Conservation (phyloP, 2,888 invertebrate species). For the Poecilus cupreus region DNA sequence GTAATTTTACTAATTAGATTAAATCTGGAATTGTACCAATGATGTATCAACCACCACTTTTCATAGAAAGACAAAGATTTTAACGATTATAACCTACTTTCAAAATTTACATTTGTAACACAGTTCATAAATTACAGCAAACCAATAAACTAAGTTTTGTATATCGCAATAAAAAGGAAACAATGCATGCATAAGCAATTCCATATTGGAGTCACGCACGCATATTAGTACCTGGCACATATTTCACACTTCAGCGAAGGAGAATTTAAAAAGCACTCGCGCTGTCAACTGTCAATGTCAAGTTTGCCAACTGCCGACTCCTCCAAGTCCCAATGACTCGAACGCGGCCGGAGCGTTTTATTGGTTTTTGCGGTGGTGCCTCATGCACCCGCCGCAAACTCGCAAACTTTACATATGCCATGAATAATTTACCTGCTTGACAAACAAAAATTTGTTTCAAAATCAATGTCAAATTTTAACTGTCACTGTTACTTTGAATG, state of each 20-base stretch:
- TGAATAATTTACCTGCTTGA: slow-evolving; percentile 28
- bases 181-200: neutral
- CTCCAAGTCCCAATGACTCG: neutral
- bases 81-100: too few relatives aligned
- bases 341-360: neutral
- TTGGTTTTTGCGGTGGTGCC: neutral
- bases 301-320: neutral
- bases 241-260: slow-evolving; percentile 35
- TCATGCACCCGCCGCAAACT: neutral
- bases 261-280: slow-evolving; percentile 43
- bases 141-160: too few relatives aligned
- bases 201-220: slow-evolving; percentile 2
- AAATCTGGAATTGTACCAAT: neutral
- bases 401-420: slow-evolving; percentile 30
- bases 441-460: slow-evolving; percentile 21
- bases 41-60: too few relatives aligned
- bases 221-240: slow-evolving; percentile 41
- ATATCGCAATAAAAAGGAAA: too few relatives aligned
- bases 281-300: slow-evolving; percentile 50
- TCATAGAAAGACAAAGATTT: too few relatives aligned
- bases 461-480: slow-evolving; percentile 24
- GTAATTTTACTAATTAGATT: slow-evolving; percentile 24
- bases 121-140: too few relatives aligned
- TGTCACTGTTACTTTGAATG: neutral
- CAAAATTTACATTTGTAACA: too few relatives aligned